A percentile compares a stretch with the other conserved stretches of the same genome.
Conservation (phyloP, 2,888 invertebrate genomes). For the Leptinotarsa rubiginosa region DNA sequence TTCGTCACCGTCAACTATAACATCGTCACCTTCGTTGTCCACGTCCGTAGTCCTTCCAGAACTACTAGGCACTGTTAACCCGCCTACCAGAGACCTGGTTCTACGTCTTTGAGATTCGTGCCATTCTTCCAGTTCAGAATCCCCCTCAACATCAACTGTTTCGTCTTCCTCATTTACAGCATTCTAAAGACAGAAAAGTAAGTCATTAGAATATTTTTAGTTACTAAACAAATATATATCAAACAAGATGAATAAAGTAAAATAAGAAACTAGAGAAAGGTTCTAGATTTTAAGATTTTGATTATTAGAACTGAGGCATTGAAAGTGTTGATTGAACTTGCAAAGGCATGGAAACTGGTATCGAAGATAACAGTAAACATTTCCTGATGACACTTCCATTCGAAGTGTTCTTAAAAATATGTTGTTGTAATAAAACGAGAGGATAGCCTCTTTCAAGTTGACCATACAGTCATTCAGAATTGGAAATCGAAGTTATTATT, state of each 20-base stretch:
- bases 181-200: constrained; percentile 47
- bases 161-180: constrained; percentile 72
- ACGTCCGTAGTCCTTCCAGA: constrained; percentile 59
- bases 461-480: neutral
- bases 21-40: constrained; percentile 64
- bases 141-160: constrained; percentile 76
- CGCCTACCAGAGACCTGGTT: constrained; percentile 55
- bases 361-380: no score
- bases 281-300: no score
- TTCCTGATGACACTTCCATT: no score
- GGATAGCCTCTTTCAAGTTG: no score
- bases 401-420: no score
- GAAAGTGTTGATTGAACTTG: no score
- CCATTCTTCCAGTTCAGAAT: constrained; percentile 72
- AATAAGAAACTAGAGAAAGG: neutral
- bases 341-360: no score
- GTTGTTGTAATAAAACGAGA: no score
- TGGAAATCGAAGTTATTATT: neutral
- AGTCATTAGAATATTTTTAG: neutral
- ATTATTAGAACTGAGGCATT: no score
- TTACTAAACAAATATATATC: no score
- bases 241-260: neutral
- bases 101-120: constrained; percentile 62
- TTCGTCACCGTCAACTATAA: constrained; percentile 66
- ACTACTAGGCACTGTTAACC: constrained; percentile 57